Evolutionary conservation across 2,797 vertebrate species (phyloP), one percentile per base, ranked within the genome.

Genomic region (Cynopterus sphinx): DNA sequence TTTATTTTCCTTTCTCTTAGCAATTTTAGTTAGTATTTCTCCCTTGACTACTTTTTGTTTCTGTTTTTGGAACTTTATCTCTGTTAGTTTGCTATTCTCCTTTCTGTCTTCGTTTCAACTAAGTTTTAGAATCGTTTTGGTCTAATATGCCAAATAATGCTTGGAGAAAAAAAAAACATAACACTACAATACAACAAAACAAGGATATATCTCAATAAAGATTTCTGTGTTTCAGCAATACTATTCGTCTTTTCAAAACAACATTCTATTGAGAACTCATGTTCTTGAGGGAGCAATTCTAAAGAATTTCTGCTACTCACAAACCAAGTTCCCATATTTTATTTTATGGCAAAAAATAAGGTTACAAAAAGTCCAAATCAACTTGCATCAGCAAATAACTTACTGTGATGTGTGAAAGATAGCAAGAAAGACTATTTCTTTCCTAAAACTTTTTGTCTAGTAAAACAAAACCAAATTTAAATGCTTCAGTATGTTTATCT

Each of bases 21-120:
- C 65, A 96, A 93, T 89, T 97, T 94, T 88, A 63, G 39, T 87
- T 95, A 94, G 84, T 87, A 87, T 91, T 79, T 96, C 91, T 81
- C 94, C 28, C 78, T 26, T 95, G 94, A 67, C 74, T 94, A 75
- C 55, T 93, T 95, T 94, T 67, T 81, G 22, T 63, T 95, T 91
- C 55, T 73, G 28, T 71, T 49, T 87, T 79, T 95, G 53, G 43
- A 94, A 92, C n/a, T 92, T 97, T 90, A 84, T 89, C 82, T 83
- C 70, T 53, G 12, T 79, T 96, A 88, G 19, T 28, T 95, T 26
- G 1, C 59, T 94, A 65, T 73, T 88, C 3, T 79, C 95, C 51
- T 71, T 94, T 81, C 28, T 96, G n/a, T 46, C 73, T 85, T 90
- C 67, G 81, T 67, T 95, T 82, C 92, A 92, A 43, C 21, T 84